Evolutionary conservation across 2,888 invertebrate genomes (phyloP), one percentile per base, ranked within the genome.

Genomic region (Hydroisotoma schaefferi): DNA sequence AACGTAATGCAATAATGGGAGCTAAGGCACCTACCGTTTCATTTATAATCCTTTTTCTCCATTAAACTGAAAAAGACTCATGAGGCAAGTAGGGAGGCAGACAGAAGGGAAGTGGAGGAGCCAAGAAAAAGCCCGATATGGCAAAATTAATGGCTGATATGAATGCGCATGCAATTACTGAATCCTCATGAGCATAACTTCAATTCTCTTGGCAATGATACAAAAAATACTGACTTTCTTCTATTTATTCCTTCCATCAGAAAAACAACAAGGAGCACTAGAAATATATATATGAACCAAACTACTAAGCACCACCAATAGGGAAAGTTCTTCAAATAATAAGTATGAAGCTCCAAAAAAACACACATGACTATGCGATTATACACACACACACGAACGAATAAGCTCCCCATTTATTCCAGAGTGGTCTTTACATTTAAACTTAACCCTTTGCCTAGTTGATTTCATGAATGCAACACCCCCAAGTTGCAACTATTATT

Each of bases 111-210:
- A 55, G 51, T 57, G 22, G 53, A 61, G 54, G 51, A 60, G 56
- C 58, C 60, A 58, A 53, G 57, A 59, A 46, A 47, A 40, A 57
- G 44, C 51, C 46, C 43, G 46, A 46, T 43, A 43, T 25, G 46
- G 54, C 47, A 55, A 70, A 70, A 70, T 70, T 70, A 70, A 70
- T 70, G 68, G 70, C 67, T 59, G 65, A 67, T 70, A 68, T 70
- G 67, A 68, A 67, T 65, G 64, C 66, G 64, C 67, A 61, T 60
- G 68, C 70, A 70, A 70, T 70, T 70, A 70, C 70, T 57, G 63
- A 67, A 68, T 69, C 57, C 70, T 70, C 70, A 70, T 70, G 70
- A 69, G 70, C 63, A 67, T 68, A 63, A 68, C 70, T 67, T 60
- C 57, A 65, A 70, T 63, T 69, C 70, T 68, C 68, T 70, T 70